Percentiles rank a stretch among this genome's conserved stretches.
Conservation (phyloP, 1,140 invertebrate species). For the Radopholus similis region DNA sequence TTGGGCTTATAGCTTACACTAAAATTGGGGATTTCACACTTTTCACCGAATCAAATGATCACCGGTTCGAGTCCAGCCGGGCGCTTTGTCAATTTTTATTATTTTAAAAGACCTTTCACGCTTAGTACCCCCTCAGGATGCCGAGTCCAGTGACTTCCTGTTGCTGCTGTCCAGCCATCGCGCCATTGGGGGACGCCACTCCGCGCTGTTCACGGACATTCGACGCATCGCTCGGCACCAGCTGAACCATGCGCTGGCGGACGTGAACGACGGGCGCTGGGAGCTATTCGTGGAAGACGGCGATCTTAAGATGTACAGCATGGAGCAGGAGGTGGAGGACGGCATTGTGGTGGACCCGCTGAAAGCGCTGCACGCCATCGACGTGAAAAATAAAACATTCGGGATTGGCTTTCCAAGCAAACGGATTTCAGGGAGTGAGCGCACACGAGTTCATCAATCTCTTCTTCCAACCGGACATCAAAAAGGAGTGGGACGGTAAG, state of each 20-base stretch:
- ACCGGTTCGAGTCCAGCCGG: too few relatives aligned
- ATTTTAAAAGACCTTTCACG: too few relatives aligned
- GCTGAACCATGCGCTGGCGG: conserved; percentile 62
- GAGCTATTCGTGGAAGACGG: conserved; percentile 96
- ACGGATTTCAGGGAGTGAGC: conserved; percentile 73
- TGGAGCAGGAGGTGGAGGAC: conserved; percentile 74
- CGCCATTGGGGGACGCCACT: too few relatives aligned
- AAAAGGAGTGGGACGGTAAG: conserved; percentile 95
- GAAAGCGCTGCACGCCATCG: conserved; percentile 92
- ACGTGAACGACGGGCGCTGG: conserved; percentile 81
- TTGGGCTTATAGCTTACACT: too few relatives aligned
- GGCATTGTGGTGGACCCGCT: conserved; percentile 94
- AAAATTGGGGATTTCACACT: too few relatives aligned
- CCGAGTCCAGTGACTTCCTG: too few relatives aligned
- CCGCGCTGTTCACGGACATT: conserved; percentile 36
- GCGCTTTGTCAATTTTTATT: too few relatives aligned
- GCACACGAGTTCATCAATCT: conserved; percentile 94
- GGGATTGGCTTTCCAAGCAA: conserved; percentile 1
- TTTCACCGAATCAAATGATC: too few relatives aligned
- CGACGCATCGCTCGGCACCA: conserved; percentile 30
- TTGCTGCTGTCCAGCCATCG: too few relatives aligned
- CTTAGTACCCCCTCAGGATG: too few relatives aligned
- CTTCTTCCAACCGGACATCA: conserved; percentile 91
- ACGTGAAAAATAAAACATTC: conserved; percentile 61
- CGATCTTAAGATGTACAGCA: conserved; percentile 95